Evolutionary conservation across 2,797 vertebrate species (phyloP), one percentile per base, ranked within the genome.

Genomic region (Rhinoraja longicauda): DNA sequence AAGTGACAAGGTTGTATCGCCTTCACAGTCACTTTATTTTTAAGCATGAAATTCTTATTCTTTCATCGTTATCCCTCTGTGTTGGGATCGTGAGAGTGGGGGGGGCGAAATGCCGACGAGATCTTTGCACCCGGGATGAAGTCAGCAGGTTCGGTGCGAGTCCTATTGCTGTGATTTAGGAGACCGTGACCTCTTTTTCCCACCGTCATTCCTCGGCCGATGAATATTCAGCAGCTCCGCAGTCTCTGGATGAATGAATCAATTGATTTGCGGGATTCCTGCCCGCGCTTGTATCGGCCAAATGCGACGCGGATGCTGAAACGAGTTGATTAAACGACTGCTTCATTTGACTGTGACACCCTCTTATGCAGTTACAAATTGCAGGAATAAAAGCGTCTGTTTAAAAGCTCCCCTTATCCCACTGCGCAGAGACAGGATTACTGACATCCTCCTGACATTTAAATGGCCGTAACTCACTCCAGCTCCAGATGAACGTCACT

Each of bases 321-420:
- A 93, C 93, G 70, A 93, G 92, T 67, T 93, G 88, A 92, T 78
- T 93, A 70, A 90, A 64, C 67, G 77, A 78, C 76, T 73, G 64
- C 73, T 77, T 45, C 75, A 57, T 57, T 79, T 75, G 73, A 79
- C 21, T 90, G 57, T 15, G 84, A 67, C 70, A 24, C 8, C 67
- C 70, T 45, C 76, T 24, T 76, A 64, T 93, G 67, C 32, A 84
- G 64, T 93, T 93, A 93, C 90, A 93, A 92, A 93, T 88, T 88
- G 84, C 59, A 12, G 29, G 78, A 72, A 93, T 72, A 39, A 82
- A 67, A 67, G n/a, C 17, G 1, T 3, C 12, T 88, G n/a, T 67
- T 88, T 88, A 84, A 67, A 64, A 64, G 29, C 84, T 88, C 59
- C 32, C 57, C 82, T n/a, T 62, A 86, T 86, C 29, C 70, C 26